Evolutionary conservation across 2,113 vertebrate species (phyloP), one percentile per base, ranked within the genome.

Genomic region (Thalassoma bifasciatum): DNA sequence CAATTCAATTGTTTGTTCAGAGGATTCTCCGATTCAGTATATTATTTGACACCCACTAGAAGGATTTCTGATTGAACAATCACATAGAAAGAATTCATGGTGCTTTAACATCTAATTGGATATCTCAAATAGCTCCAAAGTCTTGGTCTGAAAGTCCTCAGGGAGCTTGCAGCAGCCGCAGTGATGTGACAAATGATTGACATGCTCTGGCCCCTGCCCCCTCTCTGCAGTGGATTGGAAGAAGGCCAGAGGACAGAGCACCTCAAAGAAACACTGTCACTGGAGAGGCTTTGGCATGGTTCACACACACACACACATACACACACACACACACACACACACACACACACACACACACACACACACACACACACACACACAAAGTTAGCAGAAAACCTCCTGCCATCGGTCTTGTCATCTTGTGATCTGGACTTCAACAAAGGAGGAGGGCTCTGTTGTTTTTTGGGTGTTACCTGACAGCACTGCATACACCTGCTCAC

Each of bases 251-350:
- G 71, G 58, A 83, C 62, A 71, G 65, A 59, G 60, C 75, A 54
- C 73, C 58, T 75, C 59, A 50, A 86, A 69, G 60, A 82, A 76
- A 68, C 66, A 88, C 84, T 83, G 66, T 73, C 63, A 51, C 75
- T 23, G 49, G 23, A 60, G 50, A 77, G 26, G 67, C 64, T 54
- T 46, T 61, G n/a, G n/a, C n/a, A n/a, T n/a, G n/a, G n/a, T n/a
- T n/a, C n/a, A n/a, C n/a, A n/a, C n/a, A 6, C 6, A 30, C 3
- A 30, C 30, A 30, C 30, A 30, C 30, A 30, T 6, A 30, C 30
- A 30, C 30, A 30, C 30, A 30, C 30, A 30, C 30, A 30, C 30
- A 30, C 30, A 30, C 30, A 30, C 30, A 30, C 30, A 30, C 30
- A 30, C 30, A 30, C 30, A 30, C 30, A 30, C 30, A 30, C 26